These are phyloP conservation scores for Nematostella vectensis DNA, from an alignment of 92 coral and sea anemone genomes.

Conservation along the genomic window DNA sequence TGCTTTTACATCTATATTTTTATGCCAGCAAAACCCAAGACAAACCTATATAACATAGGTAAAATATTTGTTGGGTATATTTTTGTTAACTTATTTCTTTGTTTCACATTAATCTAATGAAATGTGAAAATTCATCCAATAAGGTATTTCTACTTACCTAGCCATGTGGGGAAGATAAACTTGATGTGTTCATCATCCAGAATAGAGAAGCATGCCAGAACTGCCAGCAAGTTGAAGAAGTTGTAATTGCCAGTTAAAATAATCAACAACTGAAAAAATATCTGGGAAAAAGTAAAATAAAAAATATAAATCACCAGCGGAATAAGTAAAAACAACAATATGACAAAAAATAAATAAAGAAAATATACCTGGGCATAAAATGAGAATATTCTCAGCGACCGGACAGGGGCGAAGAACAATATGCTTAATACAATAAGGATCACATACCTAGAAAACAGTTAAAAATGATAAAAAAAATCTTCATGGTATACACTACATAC, in stretches of 20 bases:
- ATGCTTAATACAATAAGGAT: conserved; percentile 70
- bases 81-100: too few relatives aligned
- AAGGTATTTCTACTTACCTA: conserved; percentile 56
- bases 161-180: conserved; percentile 30
- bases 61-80: too few relatives aligned
- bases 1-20: too few relatives aligned
- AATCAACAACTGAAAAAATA: conserved; percentile 72
- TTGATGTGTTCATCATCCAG: conserved; percentile 64
- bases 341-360: background rate
- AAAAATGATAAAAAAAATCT: background rate
- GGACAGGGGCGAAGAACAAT: conserved; percentile 89
- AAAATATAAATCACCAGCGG: background rate
- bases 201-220: conserved; percentile 41
- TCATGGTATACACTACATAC: too few relatives aligned
- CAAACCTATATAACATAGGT: too few relatives aligned
- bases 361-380: conserved; percentile 77
- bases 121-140: too few relatives aligned
- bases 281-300: conserved; percentile 36
- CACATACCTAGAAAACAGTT: conserved; percentile 60
- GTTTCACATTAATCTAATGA: too few relatives aligned
- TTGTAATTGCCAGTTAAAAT: conserved; percentile 93
- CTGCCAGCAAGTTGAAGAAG: conserved; percentile 82
- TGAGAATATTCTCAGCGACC: conserved; percentile 85
- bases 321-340: background rate
- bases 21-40: too few relatives aligned